A percentile compares a stretch with the other conserved stretches of the same genome.
These are phyloP conservation scores for Acanthurus lineatus DNA, from an alignment of 2,797 vertebrate genomes.

Conservation along the genomic window DNA sequence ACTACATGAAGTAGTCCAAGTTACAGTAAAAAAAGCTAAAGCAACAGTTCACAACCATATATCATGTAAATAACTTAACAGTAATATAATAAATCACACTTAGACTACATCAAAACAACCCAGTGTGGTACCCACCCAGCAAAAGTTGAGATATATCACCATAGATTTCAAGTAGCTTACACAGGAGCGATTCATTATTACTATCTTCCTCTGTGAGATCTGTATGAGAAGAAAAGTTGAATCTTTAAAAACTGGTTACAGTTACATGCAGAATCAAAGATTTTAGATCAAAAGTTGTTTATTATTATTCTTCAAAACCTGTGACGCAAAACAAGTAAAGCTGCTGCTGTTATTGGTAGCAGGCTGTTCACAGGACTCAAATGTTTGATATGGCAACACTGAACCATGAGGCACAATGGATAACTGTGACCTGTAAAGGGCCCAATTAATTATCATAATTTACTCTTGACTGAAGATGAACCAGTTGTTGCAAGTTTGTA, in stretches of 20 bases:
- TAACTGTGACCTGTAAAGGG: conserved; percentile 32
- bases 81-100: too few relatives aligned
- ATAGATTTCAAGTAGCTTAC: conserved; percentile 65
- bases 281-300: not conserved
- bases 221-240: not conserved
- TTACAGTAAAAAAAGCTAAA: too few relatives aligned
- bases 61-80: too few relatives aligned
- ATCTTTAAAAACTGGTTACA: not conserved
- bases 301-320: too few relatives aligned
- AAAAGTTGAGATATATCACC: conserved; percentile 69
- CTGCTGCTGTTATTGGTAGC: not conserved
- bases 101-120: not conserved
- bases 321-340: not conserved
- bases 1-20: too few relatives aligned
- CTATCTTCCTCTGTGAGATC: conserved; percentile 8
- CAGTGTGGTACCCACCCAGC: conserved; percentile 73
- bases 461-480: conserved; percentile 32
- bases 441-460: conserved; percentile 43
- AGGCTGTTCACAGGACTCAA: conserved; percentile 71
- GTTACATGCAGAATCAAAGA: not conserved
- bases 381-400: conserved; percentile 81
- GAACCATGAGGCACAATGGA: conserved; percentile 35
- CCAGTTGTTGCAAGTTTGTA: conserved; percentile 19
- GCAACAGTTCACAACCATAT: not conserved
- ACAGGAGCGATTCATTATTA: conserved; percentile 70